Evolutionary conservation across 2,797 vertebrate genomes (phyloP).

Genomic region (Sebastolobus altivelis): DNA sequence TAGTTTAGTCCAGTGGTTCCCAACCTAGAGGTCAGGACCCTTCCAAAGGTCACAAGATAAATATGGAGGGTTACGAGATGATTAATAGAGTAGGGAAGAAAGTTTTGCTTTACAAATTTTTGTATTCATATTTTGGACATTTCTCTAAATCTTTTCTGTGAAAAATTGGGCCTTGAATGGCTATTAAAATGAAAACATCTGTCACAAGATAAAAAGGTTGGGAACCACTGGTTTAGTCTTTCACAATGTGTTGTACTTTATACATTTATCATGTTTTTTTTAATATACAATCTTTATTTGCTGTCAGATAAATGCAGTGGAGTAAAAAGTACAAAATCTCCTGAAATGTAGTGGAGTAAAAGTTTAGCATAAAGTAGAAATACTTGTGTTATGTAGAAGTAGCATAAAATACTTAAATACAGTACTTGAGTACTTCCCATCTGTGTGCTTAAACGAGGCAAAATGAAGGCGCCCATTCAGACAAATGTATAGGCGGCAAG

Average conservation of each 20-base stretch:
- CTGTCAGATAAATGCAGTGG: not conserved
- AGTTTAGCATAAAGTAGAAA: not conserved
- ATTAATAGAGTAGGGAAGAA: not conserved
- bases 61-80: not conserved
- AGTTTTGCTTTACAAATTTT: not conserved
- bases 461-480: conserved; percentile 15
- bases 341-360: not conserved
- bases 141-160: not conserved
- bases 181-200: not conserved
- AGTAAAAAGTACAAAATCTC: not conserved
- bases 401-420: not conserved
- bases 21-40: not conserved
- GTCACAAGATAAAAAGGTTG: not conserved
- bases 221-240: not conserved
- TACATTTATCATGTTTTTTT: not conserved
- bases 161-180: not conserved
- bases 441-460: not conserved
- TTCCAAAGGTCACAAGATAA: not conserved
- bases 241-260: not conserved
- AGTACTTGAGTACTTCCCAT: not conserved
- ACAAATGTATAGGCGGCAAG: conserved; percentile 40
- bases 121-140: not conserved
- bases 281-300: not conserved
- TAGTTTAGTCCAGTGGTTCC: not conserved
- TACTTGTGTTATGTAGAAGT: not conserved